phyloP scores from a whole-genome alignment of 2,888 invertebrate species.

The Melikaiella ostensackeni region DNA sequence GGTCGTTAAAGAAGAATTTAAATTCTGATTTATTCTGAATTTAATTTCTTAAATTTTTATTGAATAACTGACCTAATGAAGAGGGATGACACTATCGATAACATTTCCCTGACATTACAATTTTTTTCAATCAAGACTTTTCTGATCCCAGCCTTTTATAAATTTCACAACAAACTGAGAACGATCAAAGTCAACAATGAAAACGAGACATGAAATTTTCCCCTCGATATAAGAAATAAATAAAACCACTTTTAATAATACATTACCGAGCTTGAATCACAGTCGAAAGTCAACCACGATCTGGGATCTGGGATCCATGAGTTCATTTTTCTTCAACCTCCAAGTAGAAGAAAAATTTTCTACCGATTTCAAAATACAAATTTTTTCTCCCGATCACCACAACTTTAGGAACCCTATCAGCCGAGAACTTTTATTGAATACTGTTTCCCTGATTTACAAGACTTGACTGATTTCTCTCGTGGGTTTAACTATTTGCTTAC shows the following conservation, averaged over 20 bases:
- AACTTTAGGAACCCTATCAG: not conserved
- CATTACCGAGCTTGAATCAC: slow-evolving; percentile 53
- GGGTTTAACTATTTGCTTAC: not conserved
- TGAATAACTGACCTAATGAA: not conserved
- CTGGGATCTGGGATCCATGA: slow-evolving; percentile 65
- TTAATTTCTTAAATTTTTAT: too few relatives aligned
- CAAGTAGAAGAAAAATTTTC: not conserved
- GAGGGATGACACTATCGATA: not conserved
- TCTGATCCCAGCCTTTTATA: not conserved
- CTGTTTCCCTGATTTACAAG: not conserved
- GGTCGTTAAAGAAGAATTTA: not conserved
- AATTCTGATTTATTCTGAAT: not conserved
- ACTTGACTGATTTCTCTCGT: not conserved
- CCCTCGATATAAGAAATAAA: not conserved
- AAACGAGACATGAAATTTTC: not conserved
- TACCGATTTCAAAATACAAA: not conserved
- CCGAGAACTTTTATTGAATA: not conserved
- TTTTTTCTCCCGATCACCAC: not conserved
- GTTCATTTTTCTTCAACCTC: slow-evolving; percentile 55
- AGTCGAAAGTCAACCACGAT: slow-evolving; percentile 65
- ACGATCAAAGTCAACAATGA: slow-evolving; percentile 18
- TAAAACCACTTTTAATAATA: not conserved
- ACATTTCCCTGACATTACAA: slow-evolving; percentile 19
- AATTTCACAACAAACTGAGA: not conserved
- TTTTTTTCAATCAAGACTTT: slow-evolving; percentile 2